Base-by-base conservation (phyloP, 1,140 invertebrate species). In the Ostrea denselamellosa region DNA sequence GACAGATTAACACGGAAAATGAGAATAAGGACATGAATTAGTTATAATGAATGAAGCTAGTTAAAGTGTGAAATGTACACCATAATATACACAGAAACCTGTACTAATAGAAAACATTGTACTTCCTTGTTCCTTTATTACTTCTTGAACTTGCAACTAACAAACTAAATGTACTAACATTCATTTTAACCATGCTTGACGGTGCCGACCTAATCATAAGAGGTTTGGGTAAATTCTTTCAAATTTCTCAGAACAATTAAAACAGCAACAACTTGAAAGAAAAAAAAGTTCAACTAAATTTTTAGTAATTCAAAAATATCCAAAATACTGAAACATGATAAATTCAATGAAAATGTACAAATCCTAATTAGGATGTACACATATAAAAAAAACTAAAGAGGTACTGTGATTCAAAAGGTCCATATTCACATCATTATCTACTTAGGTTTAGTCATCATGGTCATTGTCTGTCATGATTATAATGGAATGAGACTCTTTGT, bases 61-160 rank as follows among this genome's bases (percentile, higher is more conserved):
- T 14, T 25, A 77, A 14, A 77, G 28, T 77, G 28, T 77, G 68
- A 25, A 34, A 44, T 44, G 34, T 44, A 77, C 68, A 28, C 25
- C 14, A 17, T 4, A 71, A 14, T 14, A 14, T 34, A 34, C 25
- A 2, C 68, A 8, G 68, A 77, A 77, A 77, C 28, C 25, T 77
- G 28, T 28, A 34, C 28, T 28, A 2, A 25, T 28, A 34, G 12
- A 10, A 25, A 62, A 7, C 14, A 17, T 25, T 28, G 17, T 12
- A 34, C 68, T 77, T 77, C 68, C 68, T 77, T 77, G 17, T 77
- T 77, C 25, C 68, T 25, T 17, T 5, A 44, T 77, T 77, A 28
- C 8, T 17, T 17, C 28, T 28, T 14, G 3, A 34, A 8, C 34
- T 44, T 77, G 14, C 25, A 28, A 62, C n/a, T n/a, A n/a, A n/a